Conservation (phyloP, 1,140 invertebrate genomes). For the Rhopalosiphum maidis region DNA sequence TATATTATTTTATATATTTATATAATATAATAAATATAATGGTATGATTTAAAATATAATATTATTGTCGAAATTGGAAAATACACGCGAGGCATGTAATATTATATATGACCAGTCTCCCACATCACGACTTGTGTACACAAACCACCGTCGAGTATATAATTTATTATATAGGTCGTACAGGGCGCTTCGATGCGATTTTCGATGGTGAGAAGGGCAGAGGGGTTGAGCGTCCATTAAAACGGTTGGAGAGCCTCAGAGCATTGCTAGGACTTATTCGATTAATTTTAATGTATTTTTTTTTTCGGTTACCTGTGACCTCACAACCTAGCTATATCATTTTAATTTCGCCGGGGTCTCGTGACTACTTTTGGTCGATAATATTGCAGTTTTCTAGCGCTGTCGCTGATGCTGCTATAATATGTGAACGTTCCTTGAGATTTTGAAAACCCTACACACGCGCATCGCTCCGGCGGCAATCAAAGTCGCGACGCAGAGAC, state of each 20-base stretch:
- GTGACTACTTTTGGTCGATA: neutral
- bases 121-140: neutral
- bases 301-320: neutral
- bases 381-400: neutral
- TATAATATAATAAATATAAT: neutral
- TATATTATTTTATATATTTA: neutral
- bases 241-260: neutral
- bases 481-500: neutral
- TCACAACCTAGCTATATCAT: neutral
- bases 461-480: neutral
- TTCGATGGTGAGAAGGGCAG: neutral
- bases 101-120: neutral
- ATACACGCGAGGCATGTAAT: neutral
- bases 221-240: neutral
- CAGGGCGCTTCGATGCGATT: neutral
- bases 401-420: neutral
- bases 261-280: neutral
- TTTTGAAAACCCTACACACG: neutral
- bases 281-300: slow-evolving; percentile 9
- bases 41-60: neutral
- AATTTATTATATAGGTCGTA: neutral
- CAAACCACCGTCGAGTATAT: neutral
- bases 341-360: neutral
- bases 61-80: neutral
- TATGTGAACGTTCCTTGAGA: neutral